Evolutionary conservation across 2,888 invertebrate species (phyloP).

Genomic region (Pilophorus perplexus): DNA sequence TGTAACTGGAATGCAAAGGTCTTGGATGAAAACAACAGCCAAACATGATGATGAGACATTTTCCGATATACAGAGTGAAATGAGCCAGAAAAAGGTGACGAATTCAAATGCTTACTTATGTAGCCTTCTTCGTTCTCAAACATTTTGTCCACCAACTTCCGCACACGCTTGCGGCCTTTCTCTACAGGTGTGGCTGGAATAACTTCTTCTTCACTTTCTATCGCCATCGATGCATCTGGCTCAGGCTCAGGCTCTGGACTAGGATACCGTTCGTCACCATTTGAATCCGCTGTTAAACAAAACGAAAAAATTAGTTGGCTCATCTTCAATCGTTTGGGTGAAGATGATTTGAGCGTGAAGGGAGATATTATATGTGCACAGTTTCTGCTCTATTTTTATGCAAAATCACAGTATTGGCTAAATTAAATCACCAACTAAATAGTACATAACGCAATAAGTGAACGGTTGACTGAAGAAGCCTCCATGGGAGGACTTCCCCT

Average conservation of each 20-base stretch:
- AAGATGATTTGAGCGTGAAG: no score
- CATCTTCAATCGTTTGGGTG: neutral
- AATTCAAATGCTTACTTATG: constrained; percentile 41
- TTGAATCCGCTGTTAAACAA: constrained; percentile 27
- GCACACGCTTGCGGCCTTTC: constrained; percentile 50
- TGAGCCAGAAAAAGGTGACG: neutral
- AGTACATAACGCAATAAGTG: no score
- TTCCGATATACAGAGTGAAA: no score
- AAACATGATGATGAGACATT: no score
- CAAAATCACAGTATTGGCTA: no score
- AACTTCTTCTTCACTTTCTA: constrained; percentile 46
- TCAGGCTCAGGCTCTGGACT: constrained; percentile 33
- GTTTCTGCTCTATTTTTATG: no score
- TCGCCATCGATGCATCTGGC: constrained; percentile 25
- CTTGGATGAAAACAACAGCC: no score
- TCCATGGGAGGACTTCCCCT: no score
- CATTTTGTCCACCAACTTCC: constrained; percentile 52
- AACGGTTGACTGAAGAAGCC: no score
- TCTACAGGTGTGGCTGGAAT: constrained; percentile 50
- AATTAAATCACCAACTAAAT: no score
- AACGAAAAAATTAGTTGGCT: neutral
- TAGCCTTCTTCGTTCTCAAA: constrained; percentile 53
- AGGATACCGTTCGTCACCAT: constrained; percentile 39
- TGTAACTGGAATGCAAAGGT: constrained; percentile 50
- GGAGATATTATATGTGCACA: no score